Conservation (phyloP, 2,797 vertebrate genomes). For the Gallinago stenura region DNA sequence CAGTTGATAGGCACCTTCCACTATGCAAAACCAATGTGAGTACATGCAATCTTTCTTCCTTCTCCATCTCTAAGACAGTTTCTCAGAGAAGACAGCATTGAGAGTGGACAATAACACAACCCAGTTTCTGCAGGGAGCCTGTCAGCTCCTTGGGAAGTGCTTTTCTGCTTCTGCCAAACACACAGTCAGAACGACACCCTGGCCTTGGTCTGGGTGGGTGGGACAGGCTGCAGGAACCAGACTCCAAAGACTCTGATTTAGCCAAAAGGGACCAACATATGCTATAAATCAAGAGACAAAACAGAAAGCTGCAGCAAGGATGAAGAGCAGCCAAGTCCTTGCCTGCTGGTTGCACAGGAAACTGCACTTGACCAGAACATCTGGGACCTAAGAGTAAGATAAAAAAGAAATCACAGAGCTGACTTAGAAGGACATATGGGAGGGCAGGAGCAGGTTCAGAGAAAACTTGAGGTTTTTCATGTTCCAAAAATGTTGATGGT, state of each 20-base stretch:
- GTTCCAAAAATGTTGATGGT: background rate
- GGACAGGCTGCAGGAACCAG: background rate
- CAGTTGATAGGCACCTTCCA: background rate
- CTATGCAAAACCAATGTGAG: background rate
- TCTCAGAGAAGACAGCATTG: background rate
- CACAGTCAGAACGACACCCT: background rate
- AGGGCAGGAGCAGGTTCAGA: background rate
- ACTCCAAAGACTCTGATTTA: background rate
- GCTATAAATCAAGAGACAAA: background rate
- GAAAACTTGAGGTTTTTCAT: constrained; percentile 20
- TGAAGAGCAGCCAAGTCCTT: background rate
- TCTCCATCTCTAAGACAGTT: background rate
- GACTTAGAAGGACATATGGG: background rate
- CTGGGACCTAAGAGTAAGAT: background rate
- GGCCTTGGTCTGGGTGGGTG: background rate
- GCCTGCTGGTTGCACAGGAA: background rate
- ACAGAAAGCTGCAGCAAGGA: background rate
- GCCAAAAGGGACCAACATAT: background rate
- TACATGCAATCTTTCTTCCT: background rate
- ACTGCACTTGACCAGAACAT: background rate
- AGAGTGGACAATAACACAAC: background rate
- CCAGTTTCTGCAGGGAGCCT: background rate
- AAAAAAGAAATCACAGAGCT: background rate
- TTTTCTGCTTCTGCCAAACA: constrained; percentile 6
- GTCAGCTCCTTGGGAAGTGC: background rate